Evolutionary conservation across 1,140 invertebrate genomes (phyloP).

Genomic region (Trichonephila clavipes): DNA sequence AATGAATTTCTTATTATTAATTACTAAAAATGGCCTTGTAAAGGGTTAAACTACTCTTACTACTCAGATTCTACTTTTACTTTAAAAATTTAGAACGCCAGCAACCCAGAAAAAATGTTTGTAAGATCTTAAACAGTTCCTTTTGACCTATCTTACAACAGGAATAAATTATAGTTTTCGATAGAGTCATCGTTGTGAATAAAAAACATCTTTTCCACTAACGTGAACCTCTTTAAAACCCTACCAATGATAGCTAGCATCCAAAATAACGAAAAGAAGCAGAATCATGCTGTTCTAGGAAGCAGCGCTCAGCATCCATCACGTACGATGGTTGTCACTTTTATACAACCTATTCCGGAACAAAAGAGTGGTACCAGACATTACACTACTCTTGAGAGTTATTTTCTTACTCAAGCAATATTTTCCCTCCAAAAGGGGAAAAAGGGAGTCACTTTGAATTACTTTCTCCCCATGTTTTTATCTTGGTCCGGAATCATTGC

Average conservation of each 20-base stretch:
- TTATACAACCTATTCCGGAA: constrained; percentile 53
- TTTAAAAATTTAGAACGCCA: too few relatives aligned
- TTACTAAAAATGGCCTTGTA: too few relatives aligned
- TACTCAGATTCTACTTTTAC: too few relatives aligned
- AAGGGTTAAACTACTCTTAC: too few relatives aligned
- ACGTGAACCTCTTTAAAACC: neutral
- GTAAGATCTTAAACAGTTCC: neutral
- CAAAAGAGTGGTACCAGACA: constrained; percentile 22
- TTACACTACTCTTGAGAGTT: constrained; percentile 46
- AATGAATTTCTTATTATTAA: too few relatives aligned
- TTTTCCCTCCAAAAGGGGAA: constrained; percentile 61
- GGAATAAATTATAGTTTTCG: neutral
- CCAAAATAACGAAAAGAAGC: neutral
- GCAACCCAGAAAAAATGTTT: too few relatives aligned
- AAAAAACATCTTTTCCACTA: neutral
- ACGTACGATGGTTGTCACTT: constrained; percentile 55
- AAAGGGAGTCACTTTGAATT: constrained; percentile 69
- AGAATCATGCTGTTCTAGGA: constrained; percentile 24
- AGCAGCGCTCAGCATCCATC: neutral
- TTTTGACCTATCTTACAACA: neutral
- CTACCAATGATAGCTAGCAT: neutral
- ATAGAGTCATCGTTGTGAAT: neutral
- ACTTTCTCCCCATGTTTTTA: constrained; percentile 68
- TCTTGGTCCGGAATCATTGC: constrained; percentile 65
- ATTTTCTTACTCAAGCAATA: constrained; percentile 55